Conservation (phyloP, 2,888 invertebrate species). For the Meloe dianella region DNA sequence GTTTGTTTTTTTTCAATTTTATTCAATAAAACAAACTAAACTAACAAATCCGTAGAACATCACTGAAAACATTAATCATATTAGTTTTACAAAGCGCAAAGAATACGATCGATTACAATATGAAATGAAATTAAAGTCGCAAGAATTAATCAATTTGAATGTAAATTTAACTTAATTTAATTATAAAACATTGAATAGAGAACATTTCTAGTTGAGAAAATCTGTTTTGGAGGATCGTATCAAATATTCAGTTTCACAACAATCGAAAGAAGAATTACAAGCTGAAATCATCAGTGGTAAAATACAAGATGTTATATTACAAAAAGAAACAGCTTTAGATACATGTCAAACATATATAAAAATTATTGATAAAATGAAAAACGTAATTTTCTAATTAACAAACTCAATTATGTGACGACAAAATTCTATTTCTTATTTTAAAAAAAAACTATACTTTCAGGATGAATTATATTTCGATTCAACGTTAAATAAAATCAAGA, state of each 20-base stretch:
- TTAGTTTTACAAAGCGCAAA: slow-evolving; percentile 68
- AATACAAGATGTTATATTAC: slow-evolving; percentile 68
- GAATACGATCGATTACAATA: slow-evolving; percentile 67
- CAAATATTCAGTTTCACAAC: slow-evolving; percentile 51
- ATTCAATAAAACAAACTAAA: slow-evolving; percentile 28
- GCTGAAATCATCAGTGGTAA: slow-evolving; percentile 67
- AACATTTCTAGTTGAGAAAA: slow-evolving; percentile 61
- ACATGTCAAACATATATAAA: slow-evolving; percentile 68
- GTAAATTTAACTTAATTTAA: slow-evolving; percentile 52
- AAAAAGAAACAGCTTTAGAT: slow-evolving; percentile 70
- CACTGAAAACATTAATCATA: slow-evolving; percentile 66
- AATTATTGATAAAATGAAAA: slow-evolving; percentile 68
- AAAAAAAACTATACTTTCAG: slow-evolving; percentile 53
- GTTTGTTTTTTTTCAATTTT: slow-evolving; percentile 10
- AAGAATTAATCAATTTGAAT: slow-evolving; percentile 65
- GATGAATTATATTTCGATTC: slow-evolving; percentile 71
- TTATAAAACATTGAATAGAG: slow-evolving; percentile 14
- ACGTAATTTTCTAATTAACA: slow-evolving; percentile 62
- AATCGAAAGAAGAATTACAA: slow-evolving; percentile 58
- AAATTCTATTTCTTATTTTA: too few relatives aligned
- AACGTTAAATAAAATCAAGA: slow-evolving; percentile 65
- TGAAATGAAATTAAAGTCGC: slow-evolving; percentile 66
- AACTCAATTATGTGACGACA: too few relatives aligned
- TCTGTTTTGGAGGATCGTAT: slow-evolving; percentile 64
- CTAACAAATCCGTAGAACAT: slow-evolving; percentile 63